These are phyloP conservation scores for Pseudomyrmex pallidus DNA, from an alignment of 1,140 invertebrate genomes.

Conservation along the genomic window DNA sequence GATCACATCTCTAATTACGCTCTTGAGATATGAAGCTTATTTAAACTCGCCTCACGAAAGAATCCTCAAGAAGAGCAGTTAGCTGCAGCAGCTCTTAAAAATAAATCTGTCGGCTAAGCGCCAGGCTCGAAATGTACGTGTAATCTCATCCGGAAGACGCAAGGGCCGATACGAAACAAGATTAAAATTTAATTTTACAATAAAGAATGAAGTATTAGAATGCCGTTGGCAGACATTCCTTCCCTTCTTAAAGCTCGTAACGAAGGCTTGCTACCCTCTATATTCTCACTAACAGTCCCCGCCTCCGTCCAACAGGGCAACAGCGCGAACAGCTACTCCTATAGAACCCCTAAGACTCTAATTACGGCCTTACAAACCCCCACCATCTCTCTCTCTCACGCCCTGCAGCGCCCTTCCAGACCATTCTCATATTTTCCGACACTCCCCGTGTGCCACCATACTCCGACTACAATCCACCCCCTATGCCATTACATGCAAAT, in stretches of 20 bases:
- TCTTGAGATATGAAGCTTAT: not conserved
- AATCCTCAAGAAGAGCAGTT: constrained; percentile 25
- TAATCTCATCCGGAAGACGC: constrained; percentile 74
- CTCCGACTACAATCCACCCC: constrained; percentile 70
- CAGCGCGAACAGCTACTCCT: constrained; percentile 74
- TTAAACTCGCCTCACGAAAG: constrained; percentile 41
- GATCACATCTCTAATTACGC: constrained; percentile 27
- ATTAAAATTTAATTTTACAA: constrained; percentile 85
- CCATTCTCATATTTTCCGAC: constrained; percentile 69
- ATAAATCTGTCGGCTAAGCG: constrained; percentile 74
- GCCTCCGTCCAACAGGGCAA: constrained; percentile 46
- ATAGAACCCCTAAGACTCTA: constrained; percentile 81
- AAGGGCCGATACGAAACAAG: constrained; percentile 62
- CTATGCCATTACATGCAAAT: constrained; percentile 84
- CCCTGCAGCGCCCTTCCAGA: constrained; percentile 59
- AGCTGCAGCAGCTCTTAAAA: constrained; percentile 51
- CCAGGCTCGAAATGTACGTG: constrained; percentile 79
- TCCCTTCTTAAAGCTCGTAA: constrained; percentile 62
- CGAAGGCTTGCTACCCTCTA: constrained; percentile 56
- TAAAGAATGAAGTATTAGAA: constrained; percentile 84
- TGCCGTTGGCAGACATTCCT: constrained; percentile 75
- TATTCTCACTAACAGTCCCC: constrained; percentile 27
- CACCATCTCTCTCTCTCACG: constrained; percentile 46
- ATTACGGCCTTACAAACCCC: constrained; percentile 80
- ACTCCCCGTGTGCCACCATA: constrained; percentile 70